A percentile compares a stretch with the other conserved stretches of the same genome.
Evolutionary conservation across 2,888 invertebrate genomes (phyloP).

Genomic region (Meteorus cinctellus): DNA sequence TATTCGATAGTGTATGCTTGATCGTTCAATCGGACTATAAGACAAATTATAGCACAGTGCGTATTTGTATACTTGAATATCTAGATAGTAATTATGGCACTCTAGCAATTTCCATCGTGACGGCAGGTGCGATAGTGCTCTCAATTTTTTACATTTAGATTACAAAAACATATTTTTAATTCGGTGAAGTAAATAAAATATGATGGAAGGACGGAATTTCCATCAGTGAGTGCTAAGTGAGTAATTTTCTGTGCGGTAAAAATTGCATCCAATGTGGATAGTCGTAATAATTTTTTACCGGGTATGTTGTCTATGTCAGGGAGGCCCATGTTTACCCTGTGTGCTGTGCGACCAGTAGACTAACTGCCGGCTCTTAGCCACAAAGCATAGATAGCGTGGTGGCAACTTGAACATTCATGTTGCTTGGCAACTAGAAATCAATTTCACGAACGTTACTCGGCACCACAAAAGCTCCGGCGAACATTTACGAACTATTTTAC

Average conservation of each 20-base stretch:
- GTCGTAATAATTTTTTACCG: slow-evolving; percentile 57
- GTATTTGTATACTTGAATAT: not conserved
- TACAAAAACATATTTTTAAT: not conserved
- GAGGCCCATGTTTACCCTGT: slow-evolving; percentile 66
- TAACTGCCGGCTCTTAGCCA: slow-evolving; percentile 59
- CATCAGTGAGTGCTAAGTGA: not conserved
- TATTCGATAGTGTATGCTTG: not conserved
- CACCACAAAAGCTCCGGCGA: not conserved
- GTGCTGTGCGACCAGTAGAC: slow-evolving; percentile 63
- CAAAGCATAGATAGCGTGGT: slow-evolving; percentile 58
- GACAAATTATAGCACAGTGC: slow-evolving; percentile 10
- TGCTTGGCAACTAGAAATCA: slow-evolving; percentile 68
- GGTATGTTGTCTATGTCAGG: slow-evolving; percentile 68
- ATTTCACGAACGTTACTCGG: slow-evolving; percentile 51
- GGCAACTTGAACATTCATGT: slow-evolving; percentile 62
- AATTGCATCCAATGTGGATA: not conserved
- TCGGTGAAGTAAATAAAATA: not conserved
- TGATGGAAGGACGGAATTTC: not conserved
- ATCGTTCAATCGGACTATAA: slow-evolving; percentile 4
- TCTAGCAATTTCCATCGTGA: not conserved
- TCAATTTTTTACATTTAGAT: not conserved
- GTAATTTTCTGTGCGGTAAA: slow-evolving; percentile 1
- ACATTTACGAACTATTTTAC: not conserved
- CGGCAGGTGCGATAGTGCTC: slow-evolving; percentile 15
- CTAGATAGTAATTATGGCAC: not conserved